phyloP scores from a whole-genome alignment of 2,113 vertebrate species.

The Ariopsis seemanni region DNA sequence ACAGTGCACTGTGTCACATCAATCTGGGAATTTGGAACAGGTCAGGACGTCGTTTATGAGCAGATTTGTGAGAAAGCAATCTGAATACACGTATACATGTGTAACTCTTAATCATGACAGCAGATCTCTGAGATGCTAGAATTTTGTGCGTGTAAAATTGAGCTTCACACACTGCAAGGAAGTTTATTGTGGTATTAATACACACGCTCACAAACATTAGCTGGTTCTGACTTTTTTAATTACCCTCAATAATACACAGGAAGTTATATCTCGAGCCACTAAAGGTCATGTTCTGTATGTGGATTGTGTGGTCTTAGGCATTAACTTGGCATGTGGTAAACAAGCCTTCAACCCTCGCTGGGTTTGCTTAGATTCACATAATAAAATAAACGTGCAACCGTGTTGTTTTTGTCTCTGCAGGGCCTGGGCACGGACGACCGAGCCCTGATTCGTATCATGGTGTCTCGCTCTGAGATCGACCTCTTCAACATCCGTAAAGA shows the following conservation, averaged over 20 bases:
- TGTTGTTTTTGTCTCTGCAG: conserved; percentile 63
- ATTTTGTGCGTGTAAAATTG: not conserved
- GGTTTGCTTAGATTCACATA: not conserved
- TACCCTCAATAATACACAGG: not conserved
- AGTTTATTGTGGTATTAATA: not conserved
- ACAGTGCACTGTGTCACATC: too few species aligned
- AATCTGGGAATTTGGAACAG: not conserved
- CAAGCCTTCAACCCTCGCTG: not conserved
- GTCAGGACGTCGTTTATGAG: not conserved
- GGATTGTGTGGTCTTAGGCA: not conserved
- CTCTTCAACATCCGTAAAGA: conserved; percentile 89
- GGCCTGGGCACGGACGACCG: conserved; percentile 92
- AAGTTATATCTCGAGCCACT: not conserved
- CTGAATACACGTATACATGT: not conserved
- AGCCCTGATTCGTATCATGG: conserved; percentile 90
- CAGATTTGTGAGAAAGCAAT: not conserved
- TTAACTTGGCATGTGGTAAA: not conserved
- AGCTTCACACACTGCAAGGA: not conserved
- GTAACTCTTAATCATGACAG: not conserved
- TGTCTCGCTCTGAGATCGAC: conserved; percentile 90
- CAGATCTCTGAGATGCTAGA: not conserved
- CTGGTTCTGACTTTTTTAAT: not conserved
- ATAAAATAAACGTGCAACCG: not conserved
- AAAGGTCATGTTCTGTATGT: conserved; percentile 4
- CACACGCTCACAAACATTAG: not conserved